A percentile compares a stretch with the other conserved stretches of the same genome.
These are phyloP conservation scores for Chloroclystis v-ata DNA, from an alignment of 2,888 invertebrate genomes.

Conservation along the genomic window DNA sequence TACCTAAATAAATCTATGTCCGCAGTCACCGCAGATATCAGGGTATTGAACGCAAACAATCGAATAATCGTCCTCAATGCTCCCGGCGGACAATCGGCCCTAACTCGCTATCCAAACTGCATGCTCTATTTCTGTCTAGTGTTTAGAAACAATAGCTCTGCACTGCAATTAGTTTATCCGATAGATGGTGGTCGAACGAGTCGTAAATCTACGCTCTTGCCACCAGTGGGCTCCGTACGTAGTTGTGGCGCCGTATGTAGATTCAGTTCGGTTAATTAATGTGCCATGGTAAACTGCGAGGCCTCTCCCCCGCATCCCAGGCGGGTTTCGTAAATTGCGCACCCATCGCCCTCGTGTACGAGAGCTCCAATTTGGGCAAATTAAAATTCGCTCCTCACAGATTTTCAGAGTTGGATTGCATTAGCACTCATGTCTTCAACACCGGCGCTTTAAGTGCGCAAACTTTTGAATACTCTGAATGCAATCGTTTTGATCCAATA, in stretches of 20 bases:
- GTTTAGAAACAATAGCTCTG: constrained; percentile 75
- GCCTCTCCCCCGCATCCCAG: constrained; percentile 58
- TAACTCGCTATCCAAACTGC: constrained; percentile 37
- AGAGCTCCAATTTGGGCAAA: constrained; percentile 61
- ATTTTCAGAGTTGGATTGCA: constrained; percentile 24
- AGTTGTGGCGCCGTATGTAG: constrained; percentile 72
- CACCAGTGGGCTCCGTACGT: constrained; percentile 66
- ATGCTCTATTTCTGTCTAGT: constrained; percentile 62
- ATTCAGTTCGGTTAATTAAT: constrained; percentile 74
- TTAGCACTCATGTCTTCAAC: background rate
- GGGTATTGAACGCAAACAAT: constrained; percentile 50
- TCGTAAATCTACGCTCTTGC: constrained; percentile 74
- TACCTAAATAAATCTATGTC: no score
- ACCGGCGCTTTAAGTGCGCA: background rate
- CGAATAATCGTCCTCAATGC: constrained; percentile 53
- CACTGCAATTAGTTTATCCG: constrained; percentile 75
- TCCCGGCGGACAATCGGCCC: constrained; percentile 44
- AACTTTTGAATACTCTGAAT: no score
- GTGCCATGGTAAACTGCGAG: constrained; percentile 71
- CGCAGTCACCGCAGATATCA: constrained; percentile 25
- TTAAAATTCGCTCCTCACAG: constrained; percentile 55
- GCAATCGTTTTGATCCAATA: no score
- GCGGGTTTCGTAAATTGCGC: constrained; percentile 69
- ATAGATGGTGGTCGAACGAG: constrained; percentile 74
- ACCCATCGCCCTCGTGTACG: constrained; percentile 66